Base-by-base conservation (phyloP, 2,888 invertebrate species). In the Buathra laborator region DNA sequence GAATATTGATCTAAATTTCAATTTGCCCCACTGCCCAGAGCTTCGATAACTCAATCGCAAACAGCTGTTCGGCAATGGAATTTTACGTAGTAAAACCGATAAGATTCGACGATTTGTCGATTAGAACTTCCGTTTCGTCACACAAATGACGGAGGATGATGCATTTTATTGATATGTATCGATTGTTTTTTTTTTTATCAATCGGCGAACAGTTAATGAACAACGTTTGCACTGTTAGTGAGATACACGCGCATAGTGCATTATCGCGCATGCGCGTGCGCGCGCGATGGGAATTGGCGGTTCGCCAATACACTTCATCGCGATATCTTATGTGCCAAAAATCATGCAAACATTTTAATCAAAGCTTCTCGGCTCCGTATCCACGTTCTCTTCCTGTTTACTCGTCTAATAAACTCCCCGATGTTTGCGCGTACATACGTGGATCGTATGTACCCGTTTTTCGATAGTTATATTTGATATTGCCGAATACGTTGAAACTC, bases 321-420 rank as follows among this genome's bases (percentile, higher is more conserved):
- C 66, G 14, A 44, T 24, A 72, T 29, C n/a, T 2, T 6, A 2
- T 44, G 74, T 51, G 74, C 78, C 83, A 75, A 83, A 75, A 74
- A 59, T 79, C 68, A 68, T 43, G 44, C 44, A 74, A 78, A 51
- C 62, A 68, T 19, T 78, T 79, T 37, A 51, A 67, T 43, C n/a
- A 48, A 70, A 51, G 10, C 51, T 9, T 6, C 19, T 32, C n/a
- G 48, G 7, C 37, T n/a, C 37, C 51, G 7, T 10, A 37, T 9
- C 16, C 51, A 6, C 56, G 12, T 9, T 56, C 56, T 37, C 56
- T 56, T 56, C 56, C 56, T 24, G 70, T 70, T 70, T 70, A 70
- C 70, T 16, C 64, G 64, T 37, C 9, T 24, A 24, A 56, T 10
- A 7, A 24, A 24, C 56, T 56, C 56, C 10, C 37, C 32, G 5